Percentiles rank a stretch among this genome's conserved stretches.
Evolutionary conservation across 2,888 invertebrate species (phyloP).

Genomic region (Xanthorhoe designata): DNA sequence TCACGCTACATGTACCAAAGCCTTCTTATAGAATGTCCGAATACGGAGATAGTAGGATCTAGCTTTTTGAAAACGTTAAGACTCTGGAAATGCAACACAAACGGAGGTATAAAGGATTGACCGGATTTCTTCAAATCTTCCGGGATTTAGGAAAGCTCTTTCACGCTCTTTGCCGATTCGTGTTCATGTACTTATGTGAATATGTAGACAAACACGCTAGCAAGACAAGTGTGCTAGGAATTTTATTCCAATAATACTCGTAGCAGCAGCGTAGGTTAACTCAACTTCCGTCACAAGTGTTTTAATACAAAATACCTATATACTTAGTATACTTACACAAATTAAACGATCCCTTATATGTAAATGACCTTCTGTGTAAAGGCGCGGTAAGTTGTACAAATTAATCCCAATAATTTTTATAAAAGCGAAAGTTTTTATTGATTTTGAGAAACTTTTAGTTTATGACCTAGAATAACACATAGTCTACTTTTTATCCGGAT

Average conservation of each 20-base stretch:
- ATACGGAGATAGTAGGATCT: conserved; percentile 33
- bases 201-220: not conserved
- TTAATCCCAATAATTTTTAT: no score
- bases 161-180: conserved; percentile 38
- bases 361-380: no score
- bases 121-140: conserved; percentile 31
- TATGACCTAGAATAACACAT: no score
- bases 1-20: conserved; percentile 29
- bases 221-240: not conserved
- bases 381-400: no score
- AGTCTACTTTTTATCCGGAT: no score
- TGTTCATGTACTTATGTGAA: conserved; percentile 15
- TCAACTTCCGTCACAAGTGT: no score
- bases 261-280: no score
- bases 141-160: conserved; percentile 32
- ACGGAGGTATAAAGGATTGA: conserved; percentile 42
- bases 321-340: no score
- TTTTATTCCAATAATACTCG: not conserved
- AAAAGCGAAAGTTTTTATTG: no score
- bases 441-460: no score
- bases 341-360: no score
- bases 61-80: conserved; percentile 42
- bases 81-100: conserved; percentile 42
- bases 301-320: no score
- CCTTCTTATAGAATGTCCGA: conserved; percentile 39